Conservation (phyloP, 2,888 invertebrate species). For the Baccha elongata region DNA sequence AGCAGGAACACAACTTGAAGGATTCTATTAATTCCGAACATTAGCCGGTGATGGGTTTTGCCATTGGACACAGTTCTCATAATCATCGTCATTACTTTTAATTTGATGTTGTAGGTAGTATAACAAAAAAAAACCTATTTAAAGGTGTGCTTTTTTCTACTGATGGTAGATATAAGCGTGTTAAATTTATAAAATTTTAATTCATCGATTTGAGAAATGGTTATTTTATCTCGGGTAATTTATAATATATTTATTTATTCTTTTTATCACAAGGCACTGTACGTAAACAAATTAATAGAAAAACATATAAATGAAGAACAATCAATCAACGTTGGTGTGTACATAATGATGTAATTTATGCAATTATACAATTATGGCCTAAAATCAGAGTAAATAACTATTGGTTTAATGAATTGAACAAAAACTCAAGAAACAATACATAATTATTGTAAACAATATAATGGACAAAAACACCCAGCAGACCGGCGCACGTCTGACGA, state of each 20-base stretch:
- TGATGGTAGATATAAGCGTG: conserved; percentile 9
- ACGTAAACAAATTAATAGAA: conserved; percentile 38
- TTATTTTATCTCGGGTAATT: conserved; percentile 30
- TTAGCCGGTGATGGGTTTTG: conserved; percentile 26
- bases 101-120: conserved; percentile 15
- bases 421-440: conserved; percentile 52
- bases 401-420: conserved; percentile 4
- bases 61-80: conserved; percentile 42
- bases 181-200: conserved; percentile 24
- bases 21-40: conserved; percentile 24
- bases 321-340: conserved; percentile 40
- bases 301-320: conserved; percentile 21
- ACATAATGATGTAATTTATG: conserved; percentile 33
- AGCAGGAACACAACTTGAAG: conserved; percentile 42
- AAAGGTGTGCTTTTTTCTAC: conserved; percentile 7
- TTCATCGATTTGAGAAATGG: conserved; percentile 24
- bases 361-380: background rate
- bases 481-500: conserved; percentile 50
- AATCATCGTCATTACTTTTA: conserved; percentile 44
- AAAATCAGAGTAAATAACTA: conserved; percentile 21
- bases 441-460: conserved; percentile 69
- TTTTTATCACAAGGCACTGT: conserved; percentile 67
- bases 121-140: conserved; percentile 23
- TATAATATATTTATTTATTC: conserved; percentile 2
- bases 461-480: conserved; percentile 57